These are phyloP conservation scores for Neomonachus schauinslandi DNA, from an alignment of 2,113 vertebrate species.

Conservation along the genomic window DNA sequence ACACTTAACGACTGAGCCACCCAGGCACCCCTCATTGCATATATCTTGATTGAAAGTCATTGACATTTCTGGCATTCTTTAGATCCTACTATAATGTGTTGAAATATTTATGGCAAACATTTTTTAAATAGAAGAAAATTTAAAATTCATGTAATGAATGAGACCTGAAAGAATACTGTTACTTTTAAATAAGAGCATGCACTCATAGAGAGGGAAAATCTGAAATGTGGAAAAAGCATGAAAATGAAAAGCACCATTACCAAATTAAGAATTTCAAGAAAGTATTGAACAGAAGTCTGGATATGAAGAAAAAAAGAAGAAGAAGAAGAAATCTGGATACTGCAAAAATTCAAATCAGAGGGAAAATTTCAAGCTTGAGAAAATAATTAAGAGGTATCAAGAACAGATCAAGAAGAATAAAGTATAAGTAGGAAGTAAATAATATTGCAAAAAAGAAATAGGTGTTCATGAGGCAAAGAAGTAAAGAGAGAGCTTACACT, in stretches of 20 bases:
- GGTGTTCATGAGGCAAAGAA: neutral
- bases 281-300: neutral
- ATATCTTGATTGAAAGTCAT: neutral
- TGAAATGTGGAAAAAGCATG: neutral
- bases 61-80: slow-evolving; percentile 10
- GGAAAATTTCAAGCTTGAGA: neutral
- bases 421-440: neutral
- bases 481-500: neutral
- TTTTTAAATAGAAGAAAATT: slow-evolving; percentile 37
- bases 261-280: slow-evolving; percentile 34
- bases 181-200: slow-evolving; percentile 29
- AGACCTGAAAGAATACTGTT: neutral
- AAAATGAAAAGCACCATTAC: slow-evolving; percentile 50
- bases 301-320: neutral
- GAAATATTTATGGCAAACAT: slow-evolving; percentile 34
- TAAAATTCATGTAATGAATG: neutral
- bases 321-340: neutral
- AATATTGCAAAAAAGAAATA: neutral
- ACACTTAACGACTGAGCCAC: too few relatives aligned
- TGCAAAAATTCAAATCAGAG: slow-evolving; percentile 40
- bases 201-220: neutral
- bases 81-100: neutral
- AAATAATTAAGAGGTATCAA: slow-evolving; percentile 11
- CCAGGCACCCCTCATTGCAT: too few relatives aligned
- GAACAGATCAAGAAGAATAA: neutral